Evolutionary conservation across 2,888 invertebrate genomes (phyloP), one percentile per base, ranked within the genome.

Genomic region (Leucozona laternaria): DNA sequence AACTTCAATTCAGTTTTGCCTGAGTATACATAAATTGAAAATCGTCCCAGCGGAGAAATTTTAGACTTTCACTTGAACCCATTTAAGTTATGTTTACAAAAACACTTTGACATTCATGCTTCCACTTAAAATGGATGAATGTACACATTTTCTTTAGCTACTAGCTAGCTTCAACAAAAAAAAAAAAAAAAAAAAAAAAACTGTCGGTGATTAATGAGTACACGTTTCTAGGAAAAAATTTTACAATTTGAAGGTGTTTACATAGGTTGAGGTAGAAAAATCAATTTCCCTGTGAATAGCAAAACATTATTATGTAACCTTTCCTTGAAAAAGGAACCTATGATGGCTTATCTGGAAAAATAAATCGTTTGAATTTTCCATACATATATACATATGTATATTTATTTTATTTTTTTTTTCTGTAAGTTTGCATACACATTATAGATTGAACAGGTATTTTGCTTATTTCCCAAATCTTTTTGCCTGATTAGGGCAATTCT

Each of bases 51-150:
- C 22, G 57, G 68, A 58, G 58, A 37, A 50, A 77, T 77, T 77
- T 70, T 77, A 70, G 77, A 77, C 77, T 68, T 77, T 77, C 68
- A 48, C 68, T 68, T 70, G 25, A 77, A 77, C 58, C 77, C 77
- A 77, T 70, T 68, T 48, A 45, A 68, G 70, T 58, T 68, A 68
- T 68, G 68, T 68, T 68, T 68, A 68, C 68, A 75, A 64, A 70
- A 68, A 68, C 70, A 55, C 60, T 48, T 85, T 66, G 80, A 58
- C 76, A 85, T 77, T 80, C 80, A 85, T 80, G 76, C 72, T 70
- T 57, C 57, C 80, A 85, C 80, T 85, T 85, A 85, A 85, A 85
- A 85, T 68, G 76, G 50, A 85, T 85, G 84, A 85, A 77, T 85
- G 37, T 72, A 80, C 84, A 68, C 48, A 73, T 79, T 72, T 50